These are phyloP conservation scores for Equus quagga DNA, from an alignment of 2,113 vertebrate genomes.

Conservation along the genomic window DNA sequence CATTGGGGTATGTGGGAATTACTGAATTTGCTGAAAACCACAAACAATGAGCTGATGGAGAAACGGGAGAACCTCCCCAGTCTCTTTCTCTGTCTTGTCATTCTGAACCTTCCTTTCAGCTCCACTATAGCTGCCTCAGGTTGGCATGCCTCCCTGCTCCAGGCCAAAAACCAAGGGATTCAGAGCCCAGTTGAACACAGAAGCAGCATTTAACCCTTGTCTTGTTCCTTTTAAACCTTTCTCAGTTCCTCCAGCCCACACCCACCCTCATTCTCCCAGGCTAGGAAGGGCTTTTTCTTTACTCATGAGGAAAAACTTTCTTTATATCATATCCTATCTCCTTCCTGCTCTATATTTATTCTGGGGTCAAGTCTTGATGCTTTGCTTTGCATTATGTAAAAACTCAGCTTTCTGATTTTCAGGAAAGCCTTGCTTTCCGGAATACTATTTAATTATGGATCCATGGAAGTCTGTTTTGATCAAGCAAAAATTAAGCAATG, in stretches of 20 bases:
- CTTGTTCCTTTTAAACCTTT: background rate
- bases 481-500: background rate
- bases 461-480: slow-evolving; percentile 14
- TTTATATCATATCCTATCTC: background rate
- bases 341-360: background rate
- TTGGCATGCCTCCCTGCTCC: background rate
- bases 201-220: background rate
- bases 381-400: slow-evolving; percentile 43
- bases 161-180: background rate
- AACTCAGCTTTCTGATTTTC: slow-evolving; percentile 12
- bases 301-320: background rate
- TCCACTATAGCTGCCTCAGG: background rate
- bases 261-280: no score
- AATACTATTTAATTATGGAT: slow-evolving; percentile 45
- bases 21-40: background rate
- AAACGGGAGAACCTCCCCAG: background rate
- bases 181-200: background rate
- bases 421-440: slow-evolving; percentile 13
- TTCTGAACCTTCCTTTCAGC: background rate
- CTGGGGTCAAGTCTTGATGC: background rate
- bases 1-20: background rate
- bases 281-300: background rate
- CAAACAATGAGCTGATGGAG: background rate
- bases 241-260: background rate
- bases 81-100: background rate